phyloP scores from a whole-genome alignment of 53 echinoderm and acorn worm species.

The Henricia sp. region DNA sequence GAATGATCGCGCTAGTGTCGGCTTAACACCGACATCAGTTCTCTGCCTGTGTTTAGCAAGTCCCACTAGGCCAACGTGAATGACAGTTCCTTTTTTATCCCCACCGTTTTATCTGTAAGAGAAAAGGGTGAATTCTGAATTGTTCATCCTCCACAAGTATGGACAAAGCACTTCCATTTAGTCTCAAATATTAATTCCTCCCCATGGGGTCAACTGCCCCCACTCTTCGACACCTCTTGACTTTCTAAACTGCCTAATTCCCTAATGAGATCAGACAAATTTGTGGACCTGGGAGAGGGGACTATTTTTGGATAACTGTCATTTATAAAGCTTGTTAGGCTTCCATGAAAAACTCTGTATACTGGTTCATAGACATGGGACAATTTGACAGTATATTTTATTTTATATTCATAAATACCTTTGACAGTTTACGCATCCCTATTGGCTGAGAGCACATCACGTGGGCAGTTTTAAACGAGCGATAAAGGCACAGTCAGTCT shows the following conservation, averaged over 20 bases:
- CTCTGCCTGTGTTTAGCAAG: slow-evolving; percentile 1
- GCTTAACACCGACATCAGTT: slow-evolving; percentile 34
- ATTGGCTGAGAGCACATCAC: too few relatives aligned
- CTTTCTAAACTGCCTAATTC: slow-evolving; percentile 52
- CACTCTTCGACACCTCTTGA: background rate
- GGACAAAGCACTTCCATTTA: slow-evolving; percentile 14
- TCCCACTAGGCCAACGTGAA: slow-evolving; percentile 1
- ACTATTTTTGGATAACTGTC: slow-evolving; percentile 14
- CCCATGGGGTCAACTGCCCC: slow-evolving; percentile 22
- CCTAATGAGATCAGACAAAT: slow-evolving; percentile 38
- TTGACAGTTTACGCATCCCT: too few relatives aligned
- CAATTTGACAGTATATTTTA: too few relatives aligned
- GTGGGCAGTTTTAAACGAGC: too few relatives aligned
- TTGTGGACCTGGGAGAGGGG: background rate
- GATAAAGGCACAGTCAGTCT: too few relatives aligned
- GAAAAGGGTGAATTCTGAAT: slow-evolving; percentile 4
- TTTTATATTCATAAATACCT: too few relatives aligned
- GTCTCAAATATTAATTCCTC: slow-evolving; percentile 21
- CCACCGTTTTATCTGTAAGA: background rate
- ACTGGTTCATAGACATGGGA: slow-evolving; percentile 25
- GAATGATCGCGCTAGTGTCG: background rate
- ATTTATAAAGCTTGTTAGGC: background rate
- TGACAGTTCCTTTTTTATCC: slow-evolving; percentile 62
- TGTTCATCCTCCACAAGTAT: background rate
- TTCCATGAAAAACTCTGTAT: background rate